These are phyloP conservation scores for Liolophura sinensis DNA, from an alignment of 1,140 invertebrate species.

Conservation along the genomic window DNA sequence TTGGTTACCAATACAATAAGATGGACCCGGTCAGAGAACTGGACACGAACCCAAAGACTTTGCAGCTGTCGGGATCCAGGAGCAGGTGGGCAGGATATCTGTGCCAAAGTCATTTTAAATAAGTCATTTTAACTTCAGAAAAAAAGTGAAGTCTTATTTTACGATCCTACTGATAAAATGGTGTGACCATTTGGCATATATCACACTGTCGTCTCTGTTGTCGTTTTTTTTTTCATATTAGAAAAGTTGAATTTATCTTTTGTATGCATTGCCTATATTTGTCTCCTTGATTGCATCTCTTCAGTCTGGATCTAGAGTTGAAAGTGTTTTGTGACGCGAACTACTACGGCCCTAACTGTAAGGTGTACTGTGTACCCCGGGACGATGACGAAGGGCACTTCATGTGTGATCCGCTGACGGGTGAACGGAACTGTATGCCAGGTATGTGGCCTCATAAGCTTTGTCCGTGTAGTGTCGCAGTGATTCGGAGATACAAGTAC, in stretches of 20 bases:
- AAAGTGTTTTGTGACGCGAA: slow-evolving; percentile 35
- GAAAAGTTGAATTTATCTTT: neutral
- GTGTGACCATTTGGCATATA: neutral
- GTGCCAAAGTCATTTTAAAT: no score
- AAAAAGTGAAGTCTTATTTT: no score
- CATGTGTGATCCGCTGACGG: slow-evolving; percentile 31
- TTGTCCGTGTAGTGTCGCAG: no score
- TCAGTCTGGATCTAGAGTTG: slow-evolving; percentile 31
- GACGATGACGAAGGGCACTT: slow-evolving; percentile 38
- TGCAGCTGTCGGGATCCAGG: slow-evolving; percentile 25
- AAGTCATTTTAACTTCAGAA: no score
- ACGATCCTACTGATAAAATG: neutral
- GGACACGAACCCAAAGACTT: slow-evolving; percentile 21
- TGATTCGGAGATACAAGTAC: no score
- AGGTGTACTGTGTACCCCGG: slow-evolving; percentile 18
- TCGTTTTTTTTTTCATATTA: neutral
- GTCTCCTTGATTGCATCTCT: slow-evolving; percentile 1
- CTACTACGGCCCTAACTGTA: slow-evolving; percentile 34
- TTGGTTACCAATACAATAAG: slow-evolving; percentile 29
- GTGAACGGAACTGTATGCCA: slow-evolving; percentile 27
- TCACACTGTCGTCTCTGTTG: neutral
- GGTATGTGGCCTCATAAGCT: slow-evolving; percentile 7
- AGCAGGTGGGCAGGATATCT: slow-evolving; percentile 18
- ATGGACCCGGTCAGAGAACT: slow-evolving; percentile 19
- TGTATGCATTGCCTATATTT: neutral